Evolutionary conservation across 1,140 invertebrate genomes (phyloP).

Genomic region (Antheraea mylitta): DNA sequence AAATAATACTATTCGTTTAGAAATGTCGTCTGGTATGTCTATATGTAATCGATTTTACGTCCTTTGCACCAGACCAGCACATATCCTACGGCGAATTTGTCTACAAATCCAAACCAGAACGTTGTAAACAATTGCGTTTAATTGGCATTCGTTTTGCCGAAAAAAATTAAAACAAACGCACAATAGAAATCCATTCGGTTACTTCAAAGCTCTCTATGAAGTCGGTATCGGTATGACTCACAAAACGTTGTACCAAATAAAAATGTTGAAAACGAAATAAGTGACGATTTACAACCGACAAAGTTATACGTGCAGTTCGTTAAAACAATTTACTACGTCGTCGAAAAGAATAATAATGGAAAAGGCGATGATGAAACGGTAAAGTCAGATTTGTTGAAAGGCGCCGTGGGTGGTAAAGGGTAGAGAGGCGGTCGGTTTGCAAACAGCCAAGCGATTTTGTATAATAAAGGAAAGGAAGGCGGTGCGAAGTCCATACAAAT

Average conservation of each 20-base stretch:
- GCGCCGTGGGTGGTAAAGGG: slow-evolving; percentile 52
- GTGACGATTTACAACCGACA: slow-evolving; percentile 45
- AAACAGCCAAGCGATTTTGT: slow-evolving; percentile 53
- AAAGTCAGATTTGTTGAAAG: slow-evolving; percentile 24
- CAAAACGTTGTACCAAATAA: slow-evolving; percentile 5
- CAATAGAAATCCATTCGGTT: not conserved
- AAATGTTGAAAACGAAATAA: slow-evolving; percentile 36
- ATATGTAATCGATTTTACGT: not conserved
- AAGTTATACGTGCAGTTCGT: slow-evolving; percentile 6
- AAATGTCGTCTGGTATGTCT: not conserved
- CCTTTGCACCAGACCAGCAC: not conserved
- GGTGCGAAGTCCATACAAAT: slow-evolving; percentile 44
- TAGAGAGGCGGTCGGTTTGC: slow-evolving; percentile 58
- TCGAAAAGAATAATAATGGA: not conserved
- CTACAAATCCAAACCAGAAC: not conserved
- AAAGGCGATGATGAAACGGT: not conserved
- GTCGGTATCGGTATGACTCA: not conserved
- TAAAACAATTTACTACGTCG: slow-evolving; percentile 20
- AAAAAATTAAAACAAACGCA: not conserved
- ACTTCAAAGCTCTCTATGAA: not conserved
- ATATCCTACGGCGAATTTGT: not conserved
- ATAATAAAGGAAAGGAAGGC: slow-evolving; percentile 53
- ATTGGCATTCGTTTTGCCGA: not conserved
- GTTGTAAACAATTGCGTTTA: too few species aligned
- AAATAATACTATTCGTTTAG: too few species aligned